phyloP scores from a whole-genome alignment of 2,797 vertebrate species.

The Danio aesculapii region DNA sequence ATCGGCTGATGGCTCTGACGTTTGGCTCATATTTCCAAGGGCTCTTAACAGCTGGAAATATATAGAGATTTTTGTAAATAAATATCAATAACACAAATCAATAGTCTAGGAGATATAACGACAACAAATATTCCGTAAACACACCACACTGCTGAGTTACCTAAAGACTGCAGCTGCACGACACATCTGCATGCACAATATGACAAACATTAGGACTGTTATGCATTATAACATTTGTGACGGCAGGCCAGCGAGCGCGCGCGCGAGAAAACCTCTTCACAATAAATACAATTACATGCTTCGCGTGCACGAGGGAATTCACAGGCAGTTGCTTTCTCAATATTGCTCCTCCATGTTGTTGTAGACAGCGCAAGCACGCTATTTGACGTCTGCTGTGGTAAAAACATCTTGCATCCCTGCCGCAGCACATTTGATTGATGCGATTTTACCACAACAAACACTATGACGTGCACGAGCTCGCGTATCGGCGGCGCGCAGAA shows the following conservation, averaged over 20 bases:
- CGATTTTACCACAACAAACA: conserved; percentile 5
- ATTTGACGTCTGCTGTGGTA: conserved; percentile 20
- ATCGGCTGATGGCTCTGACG: conserved; percentile 78
- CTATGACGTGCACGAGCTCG: neutral
- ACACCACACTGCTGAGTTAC: conserved; percentile 12
- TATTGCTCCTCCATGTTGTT: conserved; percentile 13
- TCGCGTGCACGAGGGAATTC: conserved; percentile 4
- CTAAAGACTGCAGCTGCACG: conserved; percentile 20
- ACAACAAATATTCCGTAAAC: conserved; percentile 1
- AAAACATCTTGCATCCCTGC: conserved; percentile 33
- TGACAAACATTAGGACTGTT: conserved; percentile 19
- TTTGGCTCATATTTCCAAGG: conserved; percentile 79
- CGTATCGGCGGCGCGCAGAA: conserved; percentile 13
- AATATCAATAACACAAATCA: conserved; percentile 9
- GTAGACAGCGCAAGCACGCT: neutral
- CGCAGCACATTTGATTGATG: conserved; percentile 25
- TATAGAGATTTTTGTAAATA: conserved; percentile 27
- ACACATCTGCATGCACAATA: conserved; percentile 45
- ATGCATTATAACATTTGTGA: neutral
- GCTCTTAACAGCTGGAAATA: conserved; percentile 57
- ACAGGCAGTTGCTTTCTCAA: neutral
- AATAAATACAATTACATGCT: conserved; percentile 19
- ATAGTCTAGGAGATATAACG: neutral
- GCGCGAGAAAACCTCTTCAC: neutral
- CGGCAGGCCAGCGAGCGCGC: conserved; percentile 7